These are phyloP conservation scores for Augochlorella aurata DNA, from an alignment of 2,888 invertebrate species.

Conservation along the genomic window DNA sequence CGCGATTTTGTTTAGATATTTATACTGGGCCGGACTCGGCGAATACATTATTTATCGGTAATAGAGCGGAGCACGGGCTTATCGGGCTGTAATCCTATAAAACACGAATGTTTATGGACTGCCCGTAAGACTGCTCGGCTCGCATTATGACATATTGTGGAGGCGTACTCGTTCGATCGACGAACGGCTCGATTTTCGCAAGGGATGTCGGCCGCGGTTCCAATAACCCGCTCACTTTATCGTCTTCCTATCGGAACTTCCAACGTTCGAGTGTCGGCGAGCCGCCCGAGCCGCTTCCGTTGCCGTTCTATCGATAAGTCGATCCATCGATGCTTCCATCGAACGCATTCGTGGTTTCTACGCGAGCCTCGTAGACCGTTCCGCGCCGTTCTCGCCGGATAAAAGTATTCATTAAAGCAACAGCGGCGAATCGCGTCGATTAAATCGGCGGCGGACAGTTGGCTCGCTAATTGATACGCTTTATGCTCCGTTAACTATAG, in stretches of 20 bases:
- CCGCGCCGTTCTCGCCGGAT: neutral
- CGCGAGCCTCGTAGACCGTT: neutral
- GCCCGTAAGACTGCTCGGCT: slow-evolving; percentile 3
- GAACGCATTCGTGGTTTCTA: neutral
- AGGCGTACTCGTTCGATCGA: slow-evolving; percentile 13
- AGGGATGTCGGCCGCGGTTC: slow-evolving; percentile 8
- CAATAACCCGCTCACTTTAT: slow-evolving; percentile 23
- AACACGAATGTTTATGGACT: slow-evolving; percentile 49
- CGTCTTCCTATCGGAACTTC: slow-evolving; percentile 16
- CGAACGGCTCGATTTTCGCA: slow-evolving; percentile 10
- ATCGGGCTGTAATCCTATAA: slow-evolving; percentile 51
- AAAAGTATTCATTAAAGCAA: neutral
- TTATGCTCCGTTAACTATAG: slow-evolving; percentile 5
- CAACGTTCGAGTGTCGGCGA: slow-evolving; percentile 1
- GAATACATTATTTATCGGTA: slow-evolving; percentile 33
- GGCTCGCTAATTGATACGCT: neutral
- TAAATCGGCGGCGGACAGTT: neutral
- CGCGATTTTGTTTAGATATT: slow-evolving; percentile 38
- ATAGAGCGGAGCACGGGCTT: slow-evolving; percentile 30
- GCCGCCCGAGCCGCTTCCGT: neutral
- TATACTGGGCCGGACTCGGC: neutral
- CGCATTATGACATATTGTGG: slow-evolving; percentile 31
- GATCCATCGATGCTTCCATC: neutral
- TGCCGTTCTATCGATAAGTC: slow-evolving; percentile 13
- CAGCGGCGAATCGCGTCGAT: neutral